These are phyloP conservation scores for Dicyrtoma fusca DNA, from an alignment of 2,888 invertebrate genomes.

Conservation along the genomic window DNA sequence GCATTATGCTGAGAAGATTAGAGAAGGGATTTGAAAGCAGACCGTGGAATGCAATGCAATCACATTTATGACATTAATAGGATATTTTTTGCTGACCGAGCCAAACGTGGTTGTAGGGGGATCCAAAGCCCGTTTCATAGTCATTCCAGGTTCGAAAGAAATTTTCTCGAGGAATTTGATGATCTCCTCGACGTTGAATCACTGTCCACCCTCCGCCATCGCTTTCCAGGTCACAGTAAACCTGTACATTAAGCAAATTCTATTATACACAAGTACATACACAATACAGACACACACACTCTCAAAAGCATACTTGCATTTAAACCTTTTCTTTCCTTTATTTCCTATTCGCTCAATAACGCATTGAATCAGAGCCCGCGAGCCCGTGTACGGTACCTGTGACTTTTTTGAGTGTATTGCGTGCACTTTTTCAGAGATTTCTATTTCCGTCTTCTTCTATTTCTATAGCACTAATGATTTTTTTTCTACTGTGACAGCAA, in stretches of 20 bases:
- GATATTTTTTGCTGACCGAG: constrained; percentile 42
- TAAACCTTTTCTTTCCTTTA: too few relatives aligned
- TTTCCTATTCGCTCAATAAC: too few relatives aligned
- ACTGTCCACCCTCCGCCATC: constrained; percentile 52
- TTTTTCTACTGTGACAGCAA: too few relatives aligned
- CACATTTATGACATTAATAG: constrained; percentile 25
- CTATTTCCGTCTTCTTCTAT: too few relatives aligned
- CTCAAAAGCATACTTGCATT: too few relatives aligned
- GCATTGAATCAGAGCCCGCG: too few relatives aligned
- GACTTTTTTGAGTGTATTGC: too few relatives aligned
- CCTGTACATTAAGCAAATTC: constrained; percentile 40
- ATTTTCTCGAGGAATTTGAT: constrained; percentile 42
- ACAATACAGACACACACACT: not conserved
- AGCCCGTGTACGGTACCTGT: too few relatives aligned
- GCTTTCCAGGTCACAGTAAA: constrained; percentile 49
- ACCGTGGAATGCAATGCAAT: constrained; percentile 13
- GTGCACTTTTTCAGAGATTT: too few relatives aligned
- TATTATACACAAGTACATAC: not conserved
- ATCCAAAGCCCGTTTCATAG: constrained; percentile 51
- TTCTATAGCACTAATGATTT: too few relatives aligned
- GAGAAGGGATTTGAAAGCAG: not conserved
- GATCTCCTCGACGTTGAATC: constrained; percentile 47
- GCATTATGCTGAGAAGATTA: constrained; percentile 1
- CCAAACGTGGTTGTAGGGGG: constrained; percentile 48
- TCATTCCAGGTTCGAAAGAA: constrained; percentile 50